phyloP scores from a whole-genome alignment of 2,113 vertebrate genomes.

The Xiphias gladius region DNA sequence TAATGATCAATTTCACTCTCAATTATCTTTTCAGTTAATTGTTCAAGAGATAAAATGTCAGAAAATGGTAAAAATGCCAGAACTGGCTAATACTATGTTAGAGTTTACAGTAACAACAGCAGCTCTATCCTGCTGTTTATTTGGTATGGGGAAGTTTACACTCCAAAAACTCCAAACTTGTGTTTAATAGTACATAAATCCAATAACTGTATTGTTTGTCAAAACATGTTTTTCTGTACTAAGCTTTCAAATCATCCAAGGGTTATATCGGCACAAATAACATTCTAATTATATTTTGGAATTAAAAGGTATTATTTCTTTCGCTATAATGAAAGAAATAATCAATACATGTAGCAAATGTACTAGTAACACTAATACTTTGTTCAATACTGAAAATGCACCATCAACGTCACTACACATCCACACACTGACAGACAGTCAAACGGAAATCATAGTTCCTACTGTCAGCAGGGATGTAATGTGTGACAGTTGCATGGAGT shows the following conservation, averaged over 20 bases:
- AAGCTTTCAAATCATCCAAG: no score
- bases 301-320: no score
- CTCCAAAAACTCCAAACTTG: neutral
- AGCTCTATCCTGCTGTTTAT: neutral
- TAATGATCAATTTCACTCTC: neutral
- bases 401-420: neutral
- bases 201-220: no score
- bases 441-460: conserved; percentile 17
- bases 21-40: neutral
- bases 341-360: neutral
- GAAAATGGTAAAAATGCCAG: no score
- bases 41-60: neutral
- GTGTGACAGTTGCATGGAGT: neutral
- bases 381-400: neutral
- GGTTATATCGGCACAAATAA: no score
- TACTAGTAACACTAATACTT: neutral
- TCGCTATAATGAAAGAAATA: neutral
- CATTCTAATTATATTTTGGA: no score
- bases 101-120: no score
- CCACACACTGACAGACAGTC: neutral
- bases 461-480: neutral
- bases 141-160: neutral
- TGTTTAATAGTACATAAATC: no score
- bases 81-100: no score
- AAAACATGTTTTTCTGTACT: no score